Evolutionary conservation across 1,140 invertebrate species (phyloP), one percentile per base, ranked within the genome.

Genomic region (Polyergus mexicanus): DNA sequence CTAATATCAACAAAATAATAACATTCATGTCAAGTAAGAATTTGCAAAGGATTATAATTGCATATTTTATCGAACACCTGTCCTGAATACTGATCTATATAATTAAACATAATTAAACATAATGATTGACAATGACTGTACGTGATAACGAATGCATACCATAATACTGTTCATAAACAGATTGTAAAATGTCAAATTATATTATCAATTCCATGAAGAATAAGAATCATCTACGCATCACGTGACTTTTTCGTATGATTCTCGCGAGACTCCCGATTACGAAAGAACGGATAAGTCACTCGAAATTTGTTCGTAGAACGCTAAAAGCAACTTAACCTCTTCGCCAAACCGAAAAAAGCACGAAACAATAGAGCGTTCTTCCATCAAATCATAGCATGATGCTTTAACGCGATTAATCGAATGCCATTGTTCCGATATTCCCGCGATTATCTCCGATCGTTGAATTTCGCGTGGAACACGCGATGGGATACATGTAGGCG

Each of bases 1-100:
- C 95, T 95, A 81, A 90, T 91, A 38, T 16, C 56, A 87, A 84
- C 10, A 72, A 69, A 86, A 78, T 2, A 63, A 51, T 38, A 2
- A 65, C 0, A 4, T 11, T 58, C 83, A 19, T 65, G 0, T n/a
- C 0, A 38, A 28, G 4, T 6, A 56, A 56, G 0, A 22, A 41
- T 44, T 60, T 22, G 10, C 6, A 56, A 4, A 54, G 2, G 13
- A 28, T 28, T 19, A 68, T 4, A 19, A 22, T 7, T 35, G 22
- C 13, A 66, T 78, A n/a, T 51, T 0, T 25, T 5, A 25, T 13
- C 3, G 16, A 25, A 3, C 32, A 56, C 8, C 0, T 25, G 51
- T 5, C 5, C 25, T 6, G 8, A 54, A 2, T 32, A 47, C 3
- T 25, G 16, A 35, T 25, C 4, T 68, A 16, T 19, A 7, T 11